Evolutionary conservation across 2,113 vertebrate species (phyloP).

Genomic region (Erythrocercus mccallii): DNA sequence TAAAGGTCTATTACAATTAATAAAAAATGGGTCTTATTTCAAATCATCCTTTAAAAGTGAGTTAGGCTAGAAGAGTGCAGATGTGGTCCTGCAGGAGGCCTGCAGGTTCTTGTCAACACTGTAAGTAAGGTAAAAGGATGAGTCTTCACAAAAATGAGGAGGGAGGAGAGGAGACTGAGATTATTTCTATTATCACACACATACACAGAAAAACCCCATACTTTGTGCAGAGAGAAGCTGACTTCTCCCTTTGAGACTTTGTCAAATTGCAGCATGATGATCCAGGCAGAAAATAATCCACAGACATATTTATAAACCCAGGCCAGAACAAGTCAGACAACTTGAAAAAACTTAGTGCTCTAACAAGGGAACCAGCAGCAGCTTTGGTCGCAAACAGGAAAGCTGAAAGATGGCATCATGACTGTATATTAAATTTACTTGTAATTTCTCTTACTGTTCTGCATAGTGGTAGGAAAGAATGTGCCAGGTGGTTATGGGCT

Average conservation of each 20-base stretch:
- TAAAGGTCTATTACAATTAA: background rate
- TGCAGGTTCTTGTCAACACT: background rate
- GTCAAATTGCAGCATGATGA: background rate
- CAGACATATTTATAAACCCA: conserved; percentile 1
- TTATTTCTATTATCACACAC: background rate
- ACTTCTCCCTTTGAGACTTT: background rate
- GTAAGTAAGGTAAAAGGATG: background rate
- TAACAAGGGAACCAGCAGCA: background rate
- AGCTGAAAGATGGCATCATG: conserved; percentile 14
- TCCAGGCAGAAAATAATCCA: background rate
- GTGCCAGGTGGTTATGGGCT: conserved; percentile 8
- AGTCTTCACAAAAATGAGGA: background rate
- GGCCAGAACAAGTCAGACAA: background rate
- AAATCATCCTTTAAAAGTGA: background rate
- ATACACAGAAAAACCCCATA: background rate
- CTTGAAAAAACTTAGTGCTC: background rate
- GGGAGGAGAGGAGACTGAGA: background rate
- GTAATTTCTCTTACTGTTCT: conserved; percentile 36
- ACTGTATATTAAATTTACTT: conserved; percentile 28
- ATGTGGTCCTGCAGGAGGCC: background rate
- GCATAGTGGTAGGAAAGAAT: conserved; percentile 17
- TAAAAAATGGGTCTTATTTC: background rate
- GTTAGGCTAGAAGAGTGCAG: background rate
- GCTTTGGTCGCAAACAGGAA: background rate
- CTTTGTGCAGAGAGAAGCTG: background rate